Evolutionary conservation across 2,888 invertebrate genomes (phyloP).

Genomic region (Tridacna crocea): DNA sequence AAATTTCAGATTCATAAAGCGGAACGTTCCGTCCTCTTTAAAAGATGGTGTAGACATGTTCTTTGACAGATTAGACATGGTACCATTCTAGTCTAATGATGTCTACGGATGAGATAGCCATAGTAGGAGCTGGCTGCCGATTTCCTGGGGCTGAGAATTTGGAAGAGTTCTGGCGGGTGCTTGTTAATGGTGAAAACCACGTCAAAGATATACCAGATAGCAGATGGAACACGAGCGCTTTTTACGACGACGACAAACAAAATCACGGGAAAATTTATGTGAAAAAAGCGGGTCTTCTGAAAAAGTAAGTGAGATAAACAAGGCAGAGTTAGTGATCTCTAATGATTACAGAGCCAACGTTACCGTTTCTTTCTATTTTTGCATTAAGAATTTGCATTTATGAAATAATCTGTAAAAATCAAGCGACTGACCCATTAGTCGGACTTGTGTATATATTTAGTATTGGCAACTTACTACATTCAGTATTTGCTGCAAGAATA

Average conservation of each 20-base stretch:
- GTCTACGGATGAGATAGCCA: conserved; percentile 57
- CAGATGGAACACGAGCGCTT: conserved; percentile 67
- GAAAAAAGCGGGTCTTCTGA: conserved; percentile 63
- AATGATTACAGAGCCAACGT: background rate
- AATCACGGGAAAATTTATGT: conserved; percentile 65
- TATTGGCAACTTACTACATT: too few species aligned
- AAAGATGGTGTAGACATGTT: too few species aligned
- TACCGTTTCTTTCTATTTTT: background rate
- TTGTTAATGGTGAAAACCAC: conserved; percentile 71
- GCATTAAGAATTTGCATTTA: background rate
- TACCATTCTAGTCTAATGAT: too few species aligned
- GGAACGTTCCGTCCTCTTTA: too few species aligned
- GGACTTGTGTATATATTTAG: too few species aligned
- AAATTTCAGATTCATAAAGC: too few species aligned
- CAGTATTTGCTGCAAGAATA: too few species aligned
- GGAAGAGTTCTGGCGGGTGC: conserved; percentile 71
- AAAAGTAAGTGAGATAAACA: conserved; percentile 52
- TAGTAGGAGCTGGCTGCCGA: conserved; percentile 69
- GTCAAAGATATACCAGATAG: conserved; percentile 67
- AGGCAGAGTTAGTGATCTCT: background rate
- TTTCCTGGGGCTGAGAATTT: conserved; percentile 71
- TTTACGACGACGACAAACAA: conserved; percentile 62
- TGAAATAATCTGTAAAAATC: background rate
- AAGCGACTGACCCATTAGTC: too few species aligned
- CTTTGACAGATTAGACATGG: too few species aligned